Conservation (phyloP, 2,797 vertebrate genomes). For the Girardinus metallicus region DNA sequence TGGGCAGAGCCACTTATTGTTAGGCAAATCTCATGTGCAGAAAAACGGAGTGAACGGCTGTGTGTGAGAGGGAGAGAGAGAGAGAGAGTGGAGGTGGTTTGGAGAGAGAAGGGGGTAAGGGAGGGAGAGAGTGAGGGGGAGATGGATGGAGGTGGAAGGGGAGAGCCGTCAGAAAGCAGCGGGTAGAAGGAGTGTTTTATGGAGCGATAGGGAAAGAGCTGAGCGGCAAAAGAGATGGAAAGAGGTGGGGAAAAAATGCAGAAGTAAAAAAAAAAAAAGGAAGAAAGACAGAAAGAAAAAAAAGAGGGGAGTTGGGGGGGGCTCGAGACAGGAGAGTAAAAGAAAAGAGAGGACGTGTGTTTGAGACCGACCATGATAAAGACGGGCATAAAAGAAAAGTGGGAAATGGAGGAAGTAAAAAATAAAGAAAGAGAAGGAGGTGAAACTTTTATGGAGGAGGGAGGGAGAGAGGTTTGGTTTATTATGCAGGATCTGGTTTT, state of each 20-base stretch:
- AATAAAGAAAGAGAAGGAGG: constrained; percentile 12
- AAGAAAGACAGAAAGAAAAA: neutral
- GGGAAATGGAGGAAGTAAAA: constrained; percentile 48
- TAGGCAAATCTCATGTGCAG: constrained; percentile 87
- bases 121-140: constrained; percentile 53
- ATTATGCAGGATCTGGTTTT: constrained; percentile 47
- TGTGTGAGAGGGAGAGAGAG: constrained; percentile 63
- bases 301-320: neutral
- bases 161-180: constrained; percentile 70
- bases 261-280: constrained; percentile 31
- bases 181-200: constrained; percentile 78
- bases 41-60: constrained; percentile 76
- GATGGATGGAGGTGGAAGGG: constrained; percentile 70
- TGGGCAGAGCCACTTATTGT: constrained; percentile 88
- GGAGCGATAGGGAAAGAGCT: constrained; percentile 71
- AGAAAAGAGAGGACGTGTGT: constrained; percentile 11
- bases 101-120: constrained; percentile 12
- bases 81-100: constrained; percentile 40
- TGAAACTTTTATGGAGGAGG: constrained; percentile 42
- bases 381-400: constrained; percentile 55
- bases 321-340: constrained; percentile 11
- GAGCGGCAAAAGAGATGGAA: constrained; percentile 59
- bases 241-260: constrained; percentile 64
- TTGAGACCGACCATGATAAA: constrained; percentile 32
- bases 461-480: constrained; percentile 24